Conservation (phyloP, 2,797 vertebrate species). For the Anguilla pacifica region DNA sequence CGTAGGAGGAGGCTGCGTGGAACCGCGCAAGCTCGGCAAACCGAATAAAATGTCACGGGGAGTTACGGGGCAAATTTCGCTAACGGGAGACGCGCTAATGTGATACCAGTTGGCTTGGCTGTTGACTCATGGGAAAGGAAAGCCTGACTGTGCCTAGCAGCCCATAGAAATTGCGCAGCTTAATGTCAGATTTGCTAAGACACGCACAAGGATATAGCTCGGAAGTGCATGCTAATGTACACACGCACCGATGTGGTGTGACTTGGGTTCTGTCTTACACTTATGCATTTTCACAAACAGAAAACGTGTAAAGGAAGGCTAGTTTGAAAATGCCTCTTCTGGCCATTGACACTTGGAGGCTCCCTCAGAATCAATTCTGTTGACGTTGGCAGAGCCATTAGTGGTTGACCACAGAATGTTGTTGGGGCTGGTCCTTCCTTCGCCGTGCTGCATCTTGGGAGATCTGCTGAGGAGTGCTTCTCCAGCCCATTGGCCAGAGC, state of each 20-base stretch:
- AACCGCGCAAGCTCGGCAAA: background rate
- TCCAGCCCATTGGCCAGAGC: background rate
- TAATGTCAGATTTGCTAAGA: background rate
- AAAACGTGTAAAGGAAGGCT: background rate
- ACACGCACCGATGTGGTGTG: background rate
- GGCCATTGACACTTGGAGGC: background rate
- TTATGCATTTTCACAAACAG: background rate
- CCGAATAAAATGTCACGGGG: slow-evolving; percentile 15
- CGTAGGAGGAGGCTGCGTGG: background rate
- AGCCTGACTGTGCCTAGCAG: background rate
- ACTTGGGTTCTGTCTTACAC: background rate
- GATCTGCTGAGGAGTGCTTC: background rate
- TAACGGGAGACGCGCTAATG: slow-evolving; percentile 8
- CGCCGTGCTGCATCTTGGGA: background rate
- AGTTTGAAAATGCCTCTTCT: background rate
- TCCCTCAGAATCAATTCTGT: background rate
- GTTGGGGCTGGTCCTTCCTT: background rate
- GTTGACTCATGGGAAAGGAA: background rate
- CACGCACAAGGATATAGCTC: background rate
- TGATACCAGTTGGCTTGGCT: background rate
- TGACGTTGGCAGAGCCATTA: background rate
- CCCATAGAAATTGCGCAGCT: background rate
- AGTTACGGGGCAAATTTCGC: background rate
- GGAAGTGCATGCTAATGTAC: background rate
- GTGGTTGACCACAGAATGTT: background rate